Percentiles rank a stretch among this genome's conserved stretches.
phyloP scores from a whole-genome alignment of 2,888 invertebrate species.

The Mesopsocus fuscifrons region DNA sequence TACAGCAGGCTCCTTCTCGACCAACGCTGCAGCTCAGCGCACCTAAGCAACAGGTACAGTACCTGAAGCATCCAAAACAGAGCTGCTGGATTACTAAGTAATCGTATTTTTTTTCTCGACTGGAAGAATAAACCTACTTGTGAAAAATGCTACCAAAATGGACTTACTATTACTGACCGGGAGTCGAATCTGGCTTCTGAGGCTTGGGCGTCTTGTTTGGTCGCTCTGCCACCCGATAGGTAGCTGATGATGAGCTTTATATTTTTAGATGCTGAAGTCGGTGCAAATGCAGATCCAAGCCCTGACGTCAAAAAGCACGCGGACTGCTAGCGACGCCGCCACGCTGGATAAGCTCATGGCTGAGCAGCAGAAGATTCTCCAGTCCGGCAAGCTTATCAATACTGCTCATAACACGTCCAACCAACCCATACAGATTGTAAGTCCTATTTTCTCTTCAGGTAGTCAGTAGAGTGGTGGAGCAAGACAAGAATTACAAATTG shows the following conservation, averaged over 20 bases:
- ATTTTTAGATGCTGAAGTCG: conserved; percentile 31
- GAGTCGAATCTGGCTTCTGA: too few relatives aligned
- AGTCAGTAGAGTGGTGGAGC: too few relatives aligned
- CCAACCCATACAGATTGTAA: conserved; percentile 20
- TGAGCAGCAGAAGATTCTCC: conserved; percentile 50
- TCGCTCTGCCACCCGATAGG: too few relatives aligned
- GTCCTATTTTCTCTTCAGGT: too few relatives aligned
- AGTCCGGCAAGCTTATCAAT: conserved; percentile 46
- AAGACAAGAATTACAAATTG: too few relatives aligned
- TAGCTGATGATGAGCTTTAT: conserved; percentile 14
- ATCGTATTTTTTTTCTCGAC: too few relatives aligned
- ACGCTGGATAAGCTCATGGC: conserved; percentile 38
- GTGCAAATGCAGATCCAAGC: conserved; percentile 50
- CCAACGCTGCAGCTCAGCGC: conserved; percentile 55
- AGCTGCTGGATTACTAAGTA: too few relatives aligned
- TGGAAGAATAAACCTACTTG: too few relatives aligned
- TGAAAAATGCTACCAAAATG: too few relatives aligned
- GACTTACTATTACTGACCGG: too few relatives aligned
- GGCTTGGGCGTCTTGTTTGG: too few relatives aligned
- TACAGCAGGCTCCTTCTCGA: conserved; percentile 22
- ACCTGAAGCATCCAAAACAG: too few relatives aligned
- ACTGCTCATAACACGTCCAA: conserved; percentile 24
- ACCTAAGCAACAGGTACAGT: conserved; percentile 44
- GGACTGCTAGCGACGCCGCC: conserved; percentile 33
- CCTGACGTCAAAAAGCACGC: conserved; percentile 31